phyloP scores from a whole-genome alignment of 2,888 invertebrate genomes.

The Tenthredo mesomela region DNA sequence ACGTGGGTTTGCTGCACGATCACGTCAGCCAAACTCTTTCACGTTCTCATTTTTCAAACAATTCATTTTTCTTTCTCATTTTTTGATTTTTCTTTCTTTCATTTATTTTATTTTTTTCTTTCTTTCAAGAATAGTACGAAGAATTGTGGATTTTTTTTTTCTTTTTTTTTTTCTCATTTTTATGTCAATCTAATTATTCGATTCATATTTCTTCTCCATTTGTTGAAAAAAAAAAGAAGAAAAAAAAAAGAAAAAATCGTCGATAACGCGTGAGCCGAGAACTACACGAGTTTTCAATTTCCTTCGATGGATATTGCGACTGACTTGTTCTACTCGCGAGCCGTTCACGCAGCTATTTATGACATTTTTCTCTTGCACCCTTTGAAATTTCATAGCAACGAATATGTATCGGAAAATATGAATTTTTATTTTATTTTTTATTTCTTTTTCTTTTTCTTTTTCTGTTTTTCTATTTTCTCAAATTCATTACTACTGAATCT shows the following conservation, averaged over 20 bases:
- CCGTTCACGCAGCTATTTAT: background rate
- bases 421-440: background rate
- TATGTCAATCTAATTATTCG: background rate
- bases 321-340: slow-evolving; percentile 6
- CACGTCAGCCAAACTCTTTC: slow-evolving; percentile 27
- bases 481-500: background rate
- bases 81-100: no score
- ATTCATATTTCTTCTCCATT: background rate
- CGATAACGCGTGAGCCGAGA: background rate
- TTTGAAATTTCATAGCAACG: background rate
- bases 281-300: slow-evolving; percentile 32
- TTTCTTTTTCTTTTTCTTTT: background rate
- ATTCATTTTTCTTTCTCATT: background rate
- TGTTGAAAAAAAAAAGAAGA: background rate
- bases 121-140: no score
- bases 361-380: background rate
- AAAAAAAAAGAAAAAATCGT: background rate
- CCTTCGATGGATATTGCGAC: slow-evolving; percentile 13
- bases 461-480: no score
- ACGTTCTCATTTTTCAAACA: background rate
- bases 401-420: background rate
- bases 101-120: no score
- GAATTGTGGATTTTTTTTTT: background rate
- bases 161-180: background rate
- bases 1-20: slow-evolving; percentile 40